Base-by-base conservation (phyloP, 2,113 vertebrate genomes). In the Corythornis cristatus region DNA sequence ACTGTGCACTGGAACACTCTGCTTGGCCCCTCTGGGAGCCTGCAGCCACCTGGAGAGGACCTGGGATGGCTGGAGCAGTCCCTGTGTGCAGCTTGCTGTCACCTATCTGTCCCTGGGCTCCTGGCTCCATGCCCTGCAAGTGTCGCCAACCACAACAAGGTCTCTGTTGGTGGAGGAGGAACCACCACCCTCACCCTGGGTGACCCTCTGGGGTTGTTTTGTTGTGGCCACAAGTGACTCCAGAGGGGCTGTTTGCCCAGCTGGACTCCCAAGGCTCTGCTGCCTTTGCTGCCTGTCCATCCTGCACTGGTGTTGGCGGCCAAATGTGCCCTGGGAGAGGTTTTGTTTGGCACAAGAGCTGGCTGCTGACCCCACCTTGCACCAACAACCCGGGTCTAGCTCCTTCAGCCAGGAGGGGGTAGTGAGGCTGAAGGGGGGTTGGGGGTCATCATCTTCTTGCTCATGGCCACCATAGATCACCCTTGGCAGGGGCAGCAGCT, bases 21-120 rank as follows among this genome's bases (percentile, higher is more conserved):
- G 26, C 53, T 22, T 1, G 0, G 23, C 31, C 21, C n/a, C 37
- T 11, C 0, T 0, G 1, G 12, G 29, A 92, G 45, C 35, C 46
- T 78, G 26, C 40, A 43, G 56, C n/a, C 40, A 7, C 12, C 21
- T 7, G 31, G 22, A 8, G 15, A 20, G 45, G 28, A 57, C 19
- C 22, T 35, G 22, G 20, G 3, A 5, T 8, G 28, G 14, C 54
- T 45, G 64, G 45, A 56, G 43, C 31, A 42, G 53, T n/a, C 57
- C 28, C 18, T 4, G 6, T 4, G 26, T 56, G 54, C 51, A 65
- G 12, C 25, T 50, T 76, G 35, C 61, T 46, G 43, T 35, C 12
- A 22, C 20, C 12, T 78, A 35, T 17, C 11, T 64, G 53, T 51
- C 26, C 21, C 29, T 50, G 33, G 31, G 15, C 33, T 74, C 20